These are phyloP conservation scores for Melanotaenia parkinsoni DNA, from an alignment of 2,797 vertebrate species.

Conservation along the genomic window DNA sequence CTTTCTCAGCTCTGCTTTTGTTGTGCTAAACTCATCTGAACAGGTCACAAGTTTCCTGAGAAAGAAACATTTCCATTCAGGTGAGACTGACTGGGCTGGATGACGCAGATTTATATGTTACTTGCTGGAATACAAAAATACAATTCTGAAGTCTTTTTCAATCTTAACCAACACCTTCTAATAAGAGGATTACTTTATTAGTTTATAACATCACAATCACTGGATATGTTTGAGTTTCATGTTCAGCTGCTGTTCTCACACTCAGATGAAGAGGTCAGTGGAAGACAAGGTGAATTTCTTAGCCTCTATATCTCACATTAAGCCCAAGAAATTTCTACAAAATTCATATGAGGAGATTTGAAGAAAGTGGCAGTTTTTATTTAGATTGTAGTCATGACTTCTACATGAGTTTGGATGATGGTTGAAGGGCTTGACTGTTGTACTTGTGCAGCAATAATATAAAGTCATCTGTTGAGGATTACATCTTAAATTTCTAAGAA, in stretches of 20 bases:
- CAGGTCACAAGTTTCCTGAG: no score
- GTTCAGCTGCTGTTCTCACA: constrained; percentile 3
- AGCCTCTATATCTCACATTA: constrained; percentile 40
- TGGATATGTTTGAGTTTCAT: neutral
- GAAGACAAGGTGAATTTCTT: constrained; percentile 16
- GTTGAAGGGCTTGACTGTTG: no score
- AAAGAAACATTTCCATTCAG: no score
- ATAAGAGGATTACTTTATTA: neutral
- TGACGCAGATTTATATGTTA: no score
- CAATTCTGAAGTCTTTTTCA: no score
- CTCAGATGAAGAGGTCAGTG: constrained; percentile 34
- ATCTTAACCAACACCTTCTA: neutral
- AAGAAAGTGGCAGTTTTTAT: constrained; percentile 7
- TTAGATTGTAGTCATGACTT: neutral
- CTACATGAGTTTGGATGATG: no score
- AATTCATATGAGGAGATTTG: constrained; percentile 38
- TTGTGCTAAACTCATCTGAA: no score
- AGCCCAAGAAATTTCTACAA: constrained; percentile 11
- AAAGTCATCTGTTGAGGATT: neutral
- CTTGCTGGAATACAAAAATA: no score
- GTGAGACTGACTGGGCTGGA: no score
- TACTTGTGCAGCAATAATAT: neutral
- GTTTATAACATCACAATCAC: no score
- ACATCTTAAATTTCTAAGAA: neutral
- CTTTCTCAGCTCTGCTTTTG: no score